Percentiles rank a stretch among this genome's conserved stretches.
Conservation (phyloP, 2,797 vertebrate species). For the Danio jaintianensis region DNA sequence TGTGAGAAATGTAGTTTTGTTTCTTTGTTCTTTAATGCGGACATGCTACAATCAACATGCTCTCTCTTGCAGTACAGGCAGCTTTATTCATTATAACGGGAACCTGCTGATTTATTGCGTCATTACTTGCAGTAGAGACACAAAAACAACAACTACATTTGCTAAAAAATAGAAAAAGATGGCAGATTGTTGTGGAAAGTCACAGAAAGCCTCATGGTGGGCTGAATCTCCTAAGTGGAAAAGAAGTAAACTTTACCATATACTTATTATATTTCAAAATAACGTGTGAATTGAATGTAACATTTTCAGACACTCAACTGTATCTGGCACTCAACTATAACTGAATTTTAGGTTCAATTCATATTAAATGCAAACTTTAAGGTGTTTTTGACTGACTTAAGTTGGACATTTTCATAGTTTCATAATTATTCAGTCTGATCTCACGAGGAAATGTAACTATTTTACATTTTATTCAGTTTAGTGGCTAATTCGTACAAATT, state of each 20-base stretch:
- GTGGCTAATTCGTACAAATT: too few relatives aligned
- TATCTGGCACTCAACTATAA: too few relatives aligned
- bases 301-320: too few relatives aligned
- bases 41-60: neutral
- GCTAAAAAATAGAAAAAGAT: neutral
- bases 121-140: neutral
- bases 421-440: too few relatives aligned
- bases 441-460: too few relatives aligned
- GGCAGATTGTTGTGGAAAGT: neutral
- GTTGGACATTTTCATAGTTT: too few relatives aligned
- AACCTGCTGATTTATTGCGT: constrained; percentile 25
- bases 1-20: neutral
- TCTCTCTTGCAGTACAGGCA: neutral
- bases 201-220: neutral
- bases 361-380: too few relatives aligned
- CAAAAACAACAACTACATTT: neutral
- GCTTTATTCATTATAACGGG: neutral
- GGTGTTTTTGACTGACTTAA: too few relatives aligned
- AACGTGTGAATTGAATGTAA: too few relatives aligned
- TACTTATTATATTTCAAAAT: neutral
- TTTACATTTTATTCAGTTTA: too few relatives aligned
- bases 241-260: neutral
- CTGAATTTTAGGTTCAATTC: too few relatives aligned
- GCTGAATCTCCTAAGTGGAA: neutral
- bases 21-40: neutral